Evolutionary conservation across 2,113 vertebrate genomes (phyloP).

Genomic region (Vidua macroura): DNA sequence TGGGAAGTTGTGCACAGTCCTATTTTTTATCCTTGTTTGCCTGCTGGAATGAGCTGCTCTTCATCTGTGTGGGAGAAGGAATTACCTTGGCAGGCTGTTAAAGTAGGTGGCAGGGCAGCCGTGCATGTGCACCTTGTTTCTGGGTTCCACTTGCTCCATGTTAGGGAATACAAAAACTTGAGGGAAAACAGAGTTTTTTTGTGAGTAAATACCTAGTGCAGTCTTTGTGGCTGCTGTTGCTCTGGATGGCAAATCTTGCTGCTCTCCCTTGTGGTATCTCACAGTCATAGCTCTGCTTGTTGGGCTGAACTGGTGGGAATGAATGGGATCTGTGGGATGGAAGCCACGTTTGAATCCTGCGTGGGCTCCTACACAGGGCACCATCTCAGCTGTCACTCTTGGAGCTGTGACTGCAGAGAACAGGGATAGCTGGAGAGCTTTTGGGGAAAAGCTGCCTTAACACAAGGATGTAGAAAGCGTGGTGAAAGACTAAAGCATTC

Average conservation of each 20-base stretch:
- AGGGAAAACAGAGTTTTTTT: neutral
- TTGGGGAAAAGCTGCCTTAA: neutral
- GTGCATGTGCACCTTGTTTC: neutral
- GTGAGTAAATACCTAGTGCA: neutral
- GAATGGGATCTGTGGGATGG: neutral
- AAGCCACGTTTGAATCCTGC: neutral
- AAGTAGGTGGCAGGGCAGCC: neutral
- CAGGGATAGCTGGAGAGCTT: neutral
- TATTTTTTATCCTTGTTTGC: neutral
- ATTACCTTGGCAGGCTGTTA: neutral
- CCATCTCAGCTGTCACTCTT: neutral
- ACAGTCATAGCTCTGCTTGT: neutral
- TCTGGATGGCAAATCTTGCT: neutral
- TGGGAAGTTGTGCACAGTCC: neutral
- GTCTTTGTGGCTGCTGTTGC: neutral
- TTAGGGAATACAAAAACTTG: neutral
- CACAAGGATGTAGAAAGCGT: neutral
- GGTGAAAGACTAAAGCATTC: neutral
- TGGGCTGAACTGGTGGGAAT: neutral
- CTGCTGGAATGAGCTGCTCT: neutral
- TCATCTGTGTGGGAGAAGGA: neutral
- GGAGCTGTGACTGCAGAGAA: neutral
- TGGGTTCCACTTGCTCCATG: neutral
- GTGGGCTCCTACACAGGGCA: accelerated
- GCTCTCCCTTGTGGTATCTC: neutral